phyloP scores from a whole-genome alignment of 2,113 vertebrate genomes.

The Junco hyemalis region DNA sequence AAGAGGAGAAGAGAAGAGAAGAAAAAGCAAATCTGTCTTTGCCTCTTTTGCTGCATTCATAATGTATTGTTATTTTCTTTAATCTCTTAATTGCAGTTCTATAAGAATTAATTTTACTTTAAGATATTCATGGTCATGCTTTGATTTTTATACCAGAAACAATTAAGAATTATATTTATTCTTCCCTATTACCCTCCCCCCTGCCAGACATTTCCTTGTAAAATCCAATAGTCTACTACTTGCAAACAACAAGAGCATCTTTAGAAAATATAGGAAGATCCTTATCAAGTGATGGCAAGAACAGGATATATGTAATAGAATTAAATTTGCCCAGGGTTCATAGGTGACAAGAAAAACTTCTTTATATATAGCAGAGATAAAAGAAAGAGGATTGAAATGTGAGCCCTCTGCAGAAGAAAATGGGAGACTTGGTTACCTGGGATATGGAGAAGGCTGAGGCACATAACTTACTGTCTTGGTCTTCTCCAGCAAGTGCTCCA shows the following conservation, averaged over 20 bases:
- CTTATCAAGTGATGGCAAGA: not conserved
- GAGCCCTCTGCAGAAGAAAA: not conserved
- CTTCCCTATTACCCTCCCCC: rapidly evolving
- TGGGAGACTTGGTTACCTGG: not conserved
- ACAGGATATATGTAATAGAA: not conserved
- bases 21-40: not conserved
- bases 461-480: not conserved
- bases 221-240: not conserved
- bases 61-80: not conserved
- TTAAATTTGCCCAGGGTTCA: not conserved
- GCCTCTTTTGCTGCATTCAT: not conserved
- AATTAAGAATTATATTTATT: not conserved
- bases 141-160: not conserved
- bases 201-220: not conserved
- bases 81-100: not conserved
- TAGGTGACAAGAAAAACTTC: not conserved
- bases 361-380: not conserved
- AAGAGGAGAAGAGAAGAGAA: not conserved
- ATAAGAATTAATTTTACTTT: not conserved
- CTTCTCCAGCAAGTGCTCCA: not conserved
- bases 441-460: not conserved
- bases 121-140: not conserved
- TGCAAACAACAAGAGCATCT: not conserved
- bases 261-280: not conserved
- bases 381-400: not conserved